phyloP scores from a whole-genome alignment of 1,140 invertebrate genomes.

The Goniozus legneri region DNA sequence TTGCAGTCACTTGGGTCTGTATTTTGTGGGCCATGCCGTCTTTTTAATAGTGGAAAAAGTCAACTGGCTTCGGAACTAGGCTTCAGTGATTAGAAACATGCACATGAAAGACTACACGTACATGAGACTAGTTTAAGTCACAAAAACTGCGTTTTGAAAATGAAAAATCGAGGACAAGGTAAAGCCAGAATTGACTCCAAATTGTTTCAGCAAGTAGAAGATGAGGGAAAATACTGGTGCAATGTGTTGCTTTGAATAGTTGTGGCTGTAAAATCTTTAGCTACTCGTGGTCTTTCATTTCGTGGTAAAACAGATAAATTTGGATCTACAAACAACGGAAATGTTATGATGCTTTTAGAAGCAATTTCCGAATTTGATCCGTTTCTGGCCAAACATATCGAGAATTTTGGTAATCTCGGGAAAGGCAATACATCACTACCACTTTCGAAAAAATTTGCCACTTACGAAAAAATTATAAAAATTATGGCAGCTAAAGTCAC shows the following conservation, averaged over 20 bases:
- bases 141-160: neutral
- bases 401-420: slow-evolving; percentile 2
- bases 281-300: slow-evolving; percentile 26
- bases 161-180: neutral
- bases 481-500: neutral
- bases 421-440: slow-evolving; percentile 9
- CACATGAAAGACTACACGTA: neutral
- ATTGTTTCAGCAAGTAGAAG: slow-evolving; percentile 1
- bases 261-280: slow-evolving; percentile 24
- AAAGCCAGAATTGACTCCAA: slow-evolving; percentile 1
- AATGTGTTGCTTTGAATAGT: slow-evolving; percentile 25
- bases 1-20: no score
- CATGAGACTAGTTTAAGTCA: slow-evolving; percentile 13
- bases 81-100: slow-evolving; percentile 16
- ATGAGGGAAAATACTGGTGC: slow-evolving; percentile 24
- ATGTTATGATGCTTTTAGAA: slow-evolving; percentile 29
- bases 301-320: slow-evolving; percentile 24
- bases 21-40: no score
- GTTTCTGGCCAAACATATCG: neutral
- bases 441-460: slow-evolving; percentile 7
- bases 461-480: slow-evolving; percentile 8
- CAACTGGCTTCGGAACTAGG: no score
- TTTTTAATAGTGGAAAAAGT: no score
- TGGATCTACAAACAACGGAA: slow-evolving; percentile 30
- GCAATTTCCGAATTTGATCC: neutral